Evolutionary conservation across 1,140 invertebrate genomes (phyloP).

Genomic region (Plectrocnemia conspersa): DNA sequence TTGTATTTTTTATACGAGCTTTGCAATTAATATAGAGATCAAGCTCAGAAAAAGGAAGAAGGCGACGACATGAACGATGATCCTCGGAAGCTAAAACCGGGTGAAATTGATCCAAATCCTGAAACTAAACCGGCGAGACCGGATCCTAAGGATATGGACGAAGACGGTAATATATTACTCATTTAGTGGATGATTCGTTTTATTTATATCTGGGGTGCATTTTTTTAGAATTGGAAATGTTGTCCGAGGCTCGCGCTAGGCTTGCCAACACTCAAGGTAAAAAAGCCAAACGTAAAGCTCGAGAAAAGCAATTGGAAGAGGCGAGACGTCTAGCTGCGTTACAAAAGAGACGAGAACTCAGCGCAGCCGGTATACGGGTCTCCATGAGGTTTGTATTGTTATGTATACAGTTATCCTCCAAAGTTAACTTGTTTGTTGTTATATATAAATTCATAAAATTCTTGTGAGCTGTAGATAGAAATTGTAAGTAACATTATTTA

Average conservation of each 20-base stretch:
- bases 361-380: constrained; percentile 94
- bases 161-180: constrained; percentile 72
- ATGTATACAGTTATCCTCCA: not conserved
- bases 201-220: not conserved
- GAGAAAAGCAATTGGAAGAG: constrained; percentile 98
- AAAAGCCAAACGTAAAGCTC: constrained; percentile 97
- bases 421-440: not conserved
- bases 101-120: constrained; percentile 99
- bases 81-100: constrained; percentile 94
- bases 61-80: constrained; percentile 89
- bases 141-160: constrained; percentile 99
- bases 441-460: too few species aligned
- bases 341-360: constrained; percentile 92
- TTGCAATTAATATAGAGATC: constrained; percentile 60
- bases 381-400: constrained; percentile 47
- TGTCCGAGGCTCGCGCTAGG: constrained; percentile 96
- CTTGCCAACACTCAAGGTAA: constrained; percentile 99
- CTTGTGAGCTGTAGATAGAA: too few species aligned
- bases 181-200: not conserved
- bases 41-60: constrained; percentile 97
- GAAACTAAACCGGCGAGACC: constrained; percentile 98
- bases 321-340: constrained; percentile 91
- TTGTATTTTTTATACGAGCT: constrained; percentile 4
- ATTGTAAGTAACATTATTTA: too few species aligned
- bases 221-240: constrained; percentile 90